Conservation (phyloP, 2,113 vertebrate species). For the Aspiorhynchus laticeps region DNA sequence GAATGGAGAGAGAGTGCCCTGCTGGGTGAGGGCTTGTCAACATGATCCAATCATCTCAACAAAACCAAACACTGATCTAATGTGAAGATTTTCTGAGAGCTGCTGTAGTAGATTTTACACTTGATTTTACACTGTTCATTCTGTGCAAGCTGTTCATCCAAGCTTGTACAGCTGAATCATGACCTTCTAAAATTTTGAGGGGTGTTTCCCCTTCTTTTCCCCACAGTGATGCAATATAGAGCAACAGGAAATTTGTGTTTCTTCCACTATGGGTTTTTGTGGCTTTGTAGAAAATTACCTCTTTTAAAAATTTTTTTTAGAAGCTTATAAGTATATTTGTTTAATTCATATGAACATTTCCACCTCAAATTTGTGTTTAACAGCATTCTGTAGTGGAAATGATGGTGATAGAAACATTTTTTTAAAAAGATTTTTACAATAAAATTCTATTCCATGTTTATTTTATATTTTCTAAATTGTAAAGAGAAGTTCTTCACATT, state of each 20-base stretch:
- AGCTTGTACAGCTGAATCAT: not conserved
- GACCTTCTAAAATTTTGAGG: not conserved
- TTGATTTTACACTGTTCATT: not conserved
- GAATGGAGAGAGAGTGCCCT: constrained; percentile 28
- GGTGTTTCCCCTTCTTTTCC: not conserved
- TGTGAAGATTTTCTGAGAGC: not conserved
- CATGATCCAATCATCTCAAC: constrained; percentile 24
- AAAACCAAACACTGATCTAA: constrained; percentile 27
- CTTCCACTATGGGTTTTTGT: not conserved
- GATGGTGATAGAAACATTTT: not conserved
- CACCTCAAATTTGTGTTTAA: not conserved
- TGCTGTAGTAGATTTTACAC: not conserved
- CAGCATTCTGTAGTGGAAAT: not conserved
- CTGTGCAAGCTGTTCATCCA: not conserved
- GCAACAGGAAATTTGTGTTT: not conserved
- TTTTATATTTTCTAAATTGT: not conserved
- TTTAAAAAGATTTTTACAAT: too few relatives aligned
- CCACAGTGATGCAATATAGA: not conserved
- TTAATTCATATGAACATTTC: not conserved
- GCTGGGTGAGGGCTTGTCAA: constrained; percentile 33
- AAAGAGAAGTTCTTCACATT: too few relatives aligned
- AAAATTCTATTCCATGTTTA: too few relatives aligned
- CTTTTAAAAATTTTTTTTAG: not conserved
- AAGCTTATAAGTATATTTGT: not conserved
- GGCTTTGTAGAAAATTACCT: not conserved